phyloP scores from a whole-genome alignment of 1,140 invertebrate genomes.

The Papilio xuthus region DNA sequence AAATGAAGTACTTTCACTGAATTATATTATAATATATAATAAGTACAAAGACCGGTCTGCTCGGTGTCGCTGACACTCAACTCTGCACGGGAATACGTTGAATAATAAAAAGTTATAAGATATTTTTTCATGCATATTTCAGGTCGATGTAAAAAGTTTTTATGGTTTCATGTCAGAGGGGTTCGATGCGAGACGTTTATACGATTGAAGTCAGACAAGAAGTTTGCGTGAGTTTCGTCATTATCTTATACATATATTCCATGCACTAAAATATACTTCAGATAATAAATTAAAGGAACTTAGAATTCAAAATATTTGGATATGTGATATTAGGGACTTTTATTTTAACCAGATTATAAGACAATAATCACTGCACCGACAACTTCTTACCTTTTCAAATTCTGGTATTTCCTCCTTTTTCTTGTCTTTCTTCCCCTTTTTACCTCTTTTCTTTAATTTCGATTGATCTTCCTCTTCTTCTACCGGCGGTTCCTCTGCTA shows the following conservation, averaged over 20 bases:
- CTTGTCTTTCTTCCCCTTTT: conserved; percentile 64
- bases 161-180: conserved; percentile 23
- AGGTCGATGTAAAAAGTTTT: conserved; percentile 20
- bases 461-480: conserved; percentile 54
- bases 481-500: conserved; percentile 58
- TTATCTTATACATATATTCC: neutral
- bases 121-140: neutral
- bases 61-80: neutral
- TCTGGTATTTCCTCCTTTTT: conserved; percentile 61
- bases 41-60: neutral
- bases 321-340: neutral
- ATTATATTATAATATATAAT: neutral
- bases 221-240: neutral
- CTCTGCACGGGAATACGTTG: conserved; percentile 6
- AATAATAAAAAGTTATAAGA: conserved; percentile 6
- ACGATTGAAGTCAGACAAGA: neutral
- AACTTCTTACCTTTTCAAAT: conserved; percentile 65
- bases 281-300: neutral
- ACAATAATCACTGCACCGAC: too few relatives aligned
- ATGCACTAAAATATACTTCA: neutral
- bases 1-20: neutral
- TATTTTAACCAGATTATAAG: neutral
- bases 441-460: conserved; percentile 56
- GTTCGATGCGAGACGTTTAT: neutral
- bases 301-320: neutral